Evolutionary conservation across 2,797 vertebrate genomes (phyloP).

Genomic region (Sebastes cheni): DNA sequence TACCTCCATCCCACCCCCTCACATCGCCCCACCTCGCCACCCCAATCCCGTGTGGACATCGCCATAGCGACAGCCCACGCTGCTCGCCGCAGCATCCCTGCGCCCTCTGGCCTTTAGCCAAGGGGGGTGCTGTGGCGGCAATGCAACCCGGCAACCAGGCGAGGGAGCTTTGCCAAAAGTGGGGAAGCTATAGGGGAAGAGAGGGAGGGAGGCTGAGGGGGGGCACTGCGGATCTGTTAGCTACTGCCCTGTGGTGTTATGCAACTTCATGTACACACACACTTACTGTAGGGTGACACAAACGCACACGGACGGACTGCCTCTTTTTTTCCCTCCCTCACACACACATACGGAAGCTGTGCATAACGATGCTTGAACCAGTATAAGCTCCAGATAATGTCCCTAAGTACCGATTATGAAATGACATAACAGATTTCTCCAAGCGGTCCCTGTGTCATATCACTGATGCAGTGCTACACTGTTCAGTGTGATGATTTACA

Average conservation of each 20-base stretch:
- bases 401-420: constrained; percentile 64
- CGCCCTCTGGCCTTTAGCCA: constrained; percentile 70
- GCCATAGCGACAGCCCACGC: constrained; percentile 59
- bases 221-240: constrained; percentile 72
- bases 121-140: constrained; percentile 59
- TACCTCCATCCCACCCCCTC: constrained; percentile 3
- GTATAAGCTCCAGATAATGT: constrained; percentile 64
- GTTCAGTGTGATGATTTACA: constrained; percentile 7
- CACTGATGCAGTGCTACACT: constrained; percentile 26
- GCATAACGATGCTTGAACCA: constrained; percentile 31
- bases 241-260: constrained; percentile 65
- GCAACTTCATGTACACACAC: constrained; percentile 66
- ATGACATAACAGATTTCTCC: constrained; percentile 64
- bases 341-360: constrained; percentile 5
- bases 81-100: constrained; percentile 54
- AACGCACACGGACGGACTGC: constrained; percentile 33
- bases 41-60: constrained; percentile 36
- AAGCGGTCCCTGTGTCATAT: constrained; percentile 16
- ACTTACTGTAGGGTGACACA: constrained; percentile 50
- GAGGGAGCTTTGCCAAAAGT: constrained; percentile 64
- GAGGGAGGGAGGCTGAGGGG: constrained; percentile 21
- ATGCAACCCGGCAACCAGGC: constrained; percentile 54
- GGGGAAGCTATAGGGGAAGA: constrained; percentile 53
- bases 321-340: not conserved
- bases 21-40: constrained; percentile 2